A percentile compares a stretch with the other conserved stretches of the same genome.
Evolutionary conservation across 2,888 invertebrate genomes (phyloP).

Genomic region (Drosophila meridionalis): DNA sequence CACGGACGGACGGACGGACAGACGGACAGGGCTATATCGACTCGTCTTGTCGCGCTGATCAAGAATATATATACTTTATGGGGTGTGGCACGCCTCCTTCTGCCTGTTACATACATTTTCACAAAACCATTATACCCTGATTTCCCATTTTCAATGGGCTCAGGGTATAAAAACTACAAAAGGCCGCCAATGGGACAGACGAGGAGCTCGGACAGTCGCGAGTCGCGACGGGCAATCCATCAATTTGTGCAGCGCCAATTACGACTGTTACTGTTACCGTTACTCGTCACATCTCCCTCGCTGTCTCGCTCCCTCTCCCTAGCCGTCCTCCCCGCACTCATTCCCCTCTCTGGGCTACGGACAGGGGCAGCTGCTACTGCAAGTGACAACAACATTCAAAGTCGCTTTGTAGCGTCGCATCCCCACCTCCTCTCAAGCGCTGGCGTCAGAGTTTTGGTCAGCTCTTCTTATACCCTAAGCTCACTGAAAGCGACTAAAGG

Average conservation of each 20-base stretch:
- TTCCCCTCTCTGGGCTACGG: neutral
- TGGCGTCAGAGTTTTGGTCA: slow-evolving; percentile 65
- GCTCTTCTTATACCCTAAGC: slow-evolving; percentile 17
- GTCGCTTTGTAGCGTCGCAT: slow-evolving; percentile 42
- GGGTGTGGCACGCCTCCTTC: no score
- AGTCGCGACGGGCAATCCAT: slow-evolving; percentile 83
- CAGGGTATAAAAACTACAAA: slow-evolving; percentile 43
- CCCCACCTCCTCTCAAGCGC: slow-evolving; percentile 40
- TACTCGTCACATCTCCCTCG: slow-evolving; percentile 69
- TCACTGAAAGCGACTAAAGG: neutral
- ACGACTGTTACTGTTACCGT: slow-evolving; percentile 76
- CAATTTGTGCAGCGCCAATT: slow-evolving; percentile 82
- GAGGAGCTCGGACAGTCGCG: slow-evolving; percentile 65
- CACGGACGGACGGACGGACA: no score
- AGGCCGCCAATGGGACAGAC: slow-evolving; percentile 60
- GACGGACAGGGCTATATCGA: no score
- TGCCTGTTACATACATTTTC: no score
- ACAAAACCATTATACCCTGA: no score
- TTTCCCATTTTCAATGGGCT: no score
- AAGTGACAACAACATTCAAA: slow-evolving; percentile 55
- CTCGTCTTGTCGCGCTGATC: no score
- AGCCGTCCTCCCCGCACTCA: slow-evolving; percentile 7
- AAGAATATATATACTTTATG: no score
- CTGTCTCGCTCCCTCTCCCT: neutral
- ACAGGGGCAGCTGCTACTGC: slow-evolving; percentile 49